phyloP scores from a whole-genome alignment of 2,113 vertebrate species.

The Tauraco erythrolophus region DNA sequence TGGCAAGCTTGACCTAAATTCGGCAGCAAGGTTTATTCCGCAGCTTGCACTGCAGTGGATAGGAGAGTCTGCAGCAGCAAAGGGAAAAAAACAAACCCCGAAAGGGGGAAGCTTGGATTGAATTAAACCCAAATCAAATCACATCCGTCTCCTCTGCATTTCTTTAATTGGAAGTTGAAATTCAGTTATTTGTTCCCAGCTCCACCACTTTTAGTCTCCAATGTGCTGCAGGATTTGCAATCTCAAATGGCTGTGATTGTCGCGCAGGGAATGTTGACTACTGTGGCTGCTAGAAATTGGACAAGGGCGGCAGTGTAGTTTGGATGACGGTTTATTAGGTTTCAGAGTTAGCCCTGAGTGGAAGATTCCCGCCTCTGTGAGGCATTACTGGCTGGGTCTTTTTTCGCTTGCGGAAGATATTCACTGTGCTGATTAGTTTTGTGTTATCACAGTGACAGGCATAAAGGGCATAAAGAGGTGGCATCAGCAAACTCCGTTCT shows the following conservation, averaged over 20 bases:
- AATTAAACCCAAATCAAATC: slow-evolving; percentile 10
- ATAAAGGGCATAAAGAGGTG: neutral
- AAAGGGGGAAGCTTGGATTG: neutral
- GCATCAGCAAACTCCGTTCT: neutral
- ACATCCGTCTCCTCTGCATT: neutral
- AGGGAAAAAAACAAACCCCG: neutral
- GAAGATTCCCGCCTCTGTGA: neutral
- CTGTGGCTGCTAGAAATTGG: neutral
- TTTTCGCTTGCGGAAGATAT: neutral
- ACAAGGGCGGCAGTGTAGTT: neutral
- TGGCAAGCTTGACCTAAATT: slow-evolving; percentile 50
- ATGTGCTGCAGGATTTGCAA: neutral
- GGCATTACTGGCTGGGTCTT: neutral
- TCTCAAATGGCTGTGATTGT: neutral
- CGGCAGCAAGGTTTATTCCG: neutral
- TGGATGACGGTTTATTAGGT: neutral
- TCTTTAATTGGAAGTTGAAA: slow-evolving; percentile 39
- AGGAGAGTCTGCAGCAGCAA: neutral
- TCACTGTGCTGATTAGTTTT: neutral
- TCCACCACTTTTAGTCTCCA: neutral
- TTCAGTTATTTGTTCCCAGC: slow-evolving; percentile 4
- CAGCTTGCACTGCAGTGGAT: neutral
- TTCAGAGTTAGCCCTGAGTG: neutral
- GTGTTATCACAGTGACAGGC: neutral
- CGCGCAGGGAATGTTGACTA: neutral